Conservation (phyloP, 35 echinoderm and acorn worm genomes). For the Apostichopus parvimensis region DNA sequence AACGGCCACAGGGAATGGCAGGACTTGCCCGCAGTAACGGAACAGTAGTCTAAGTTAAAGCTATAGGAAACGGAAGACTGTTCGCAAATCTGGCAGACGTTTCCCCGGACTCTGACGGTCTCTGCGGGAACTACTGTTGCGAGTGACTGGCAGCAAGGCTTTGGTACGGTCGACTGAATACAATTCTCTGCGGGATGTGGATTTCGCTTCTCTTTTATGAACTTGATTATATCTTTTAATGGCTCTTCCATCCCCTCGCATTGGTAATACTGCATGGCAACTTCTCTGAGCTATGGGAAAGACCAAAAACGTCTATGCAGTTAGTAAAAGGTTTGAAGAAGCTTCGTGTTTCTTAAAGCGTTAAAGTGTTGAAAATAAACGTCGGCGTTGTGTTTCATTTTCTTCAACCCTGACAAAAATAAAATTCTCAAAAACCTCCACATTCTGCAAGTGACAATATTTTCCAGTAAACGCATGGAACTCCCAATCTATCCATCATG, state of each 20-base stretch:
- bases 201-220: background rate
- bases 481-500: no score
- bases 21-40: background rate
- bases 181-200: background rate
- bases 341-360: no score
- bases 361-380: no score
- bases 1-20: conserved; percentile 45
- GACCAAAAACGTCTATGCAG: background rate
- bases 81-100: conserved; percentile 86
- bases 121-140: conserved; percentile 42
- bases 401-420: no score
- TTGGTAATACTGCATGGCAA: conserved; percentile 24
- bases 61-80: conserved; percentile 29
- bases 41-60: background rate
- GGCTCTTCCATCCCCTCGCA: background rate
- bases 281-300: conserved; percentile 29
- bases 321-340: no score
- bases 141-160: conserved; percentile 78
- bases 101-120: conserved; percentile 38
- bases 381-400: no score
- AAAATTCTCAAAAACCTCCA: no score
- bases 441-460: no score
- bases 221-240: background rate
- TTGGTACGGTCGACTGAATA: background rate
- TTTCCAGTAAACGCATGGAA: no score